Conservation (phyloP, 2,113 vertebrate species). For the Erpornis zantholeuca region DNA sequence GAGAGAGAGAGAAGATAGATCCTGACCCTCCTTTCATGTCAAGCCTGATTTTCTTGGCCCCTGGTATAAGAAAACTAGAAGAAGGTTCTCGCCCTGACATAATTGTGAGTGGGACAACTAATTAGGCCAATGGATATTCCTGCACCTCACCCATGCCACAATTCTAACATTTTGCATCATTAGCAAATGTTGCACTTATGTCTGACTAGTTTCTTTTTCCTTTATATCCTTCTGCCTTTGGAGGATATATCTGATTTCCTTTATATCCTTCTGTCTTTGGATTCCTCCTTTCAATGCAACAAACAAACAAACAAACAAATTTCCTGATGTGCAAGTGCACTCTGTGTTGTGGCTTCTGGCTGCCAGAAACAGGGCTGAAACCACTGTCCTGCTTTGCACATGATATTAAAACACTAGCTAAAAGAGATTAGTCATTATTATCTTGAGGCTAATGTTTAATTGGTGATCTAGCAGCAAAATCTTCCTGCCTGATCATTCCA, state of each 20-base stretch:
- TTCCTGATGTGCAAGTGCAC: neutral
- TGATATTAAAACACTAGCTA: neutral
- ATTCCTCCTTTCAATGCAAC: neutral
- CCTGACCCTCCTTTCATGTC: neutral
- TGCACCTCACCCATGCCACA: neutral
- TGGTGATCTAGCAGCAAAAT: neutral
- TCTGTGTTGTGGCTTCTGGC: neutral
- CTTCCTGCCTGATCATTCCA: neutral
- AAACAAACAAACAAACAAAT: neutral
- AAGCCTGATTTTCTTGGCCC: neutral
- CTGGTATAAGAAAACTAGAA: neutral
- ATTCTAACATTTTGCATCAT: neutral
- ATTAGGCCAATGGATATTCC: neutral
- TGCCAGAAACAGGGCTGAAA: neutral
- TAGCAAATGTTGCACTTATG: neutral
- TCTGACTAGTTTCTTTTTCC: neutral
- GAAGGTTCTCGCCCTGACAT: neutral
- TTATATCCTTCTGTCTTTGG: neutral
- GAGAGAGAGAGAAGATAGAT: neutral
- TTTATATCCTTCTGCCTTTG: neutral
- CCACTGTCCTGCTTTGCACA: neutral
- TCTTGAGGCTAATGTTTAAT: neutral
- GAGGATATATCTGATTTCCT: no score
- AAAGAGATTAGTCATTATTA: neutral
- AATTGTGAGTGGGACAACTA: neutral